Conservation (phyloP, 2,888 invertebrate genomes). For the Exocentrus adspersus region DNA sequence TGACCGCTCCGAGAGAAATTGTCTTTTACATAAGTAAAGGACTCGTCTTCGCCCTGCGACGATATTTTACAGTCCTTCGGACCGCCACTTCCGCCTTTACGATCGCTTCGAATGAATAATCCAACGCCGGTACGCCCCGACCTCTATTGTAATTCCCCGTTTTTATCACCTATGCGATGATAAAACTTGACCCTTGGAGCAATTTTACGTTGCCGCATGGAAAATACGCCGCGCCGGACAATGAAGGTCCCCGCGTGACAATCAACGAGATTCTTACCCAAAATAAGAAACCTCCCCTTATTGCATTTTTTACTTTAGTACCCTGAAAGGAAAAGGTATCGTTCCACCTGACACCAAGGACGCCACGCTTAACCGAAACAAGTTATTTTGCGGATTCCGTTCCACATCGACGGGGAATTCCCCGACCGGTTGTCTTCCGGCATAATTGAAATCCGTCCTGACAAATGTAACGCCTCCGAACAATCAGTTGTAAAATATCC, state of each 20-base stretch:
- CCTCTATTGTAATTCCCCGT: constrained; percentile 14
- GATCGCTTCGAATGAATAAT: constrained; percentile 9
- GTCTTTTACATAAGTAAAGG: background rate
- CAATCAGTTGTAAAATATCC: constrained; percentile 26
- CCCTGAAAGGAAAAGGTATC: background rate
- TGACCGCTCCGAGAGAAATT: background rate
- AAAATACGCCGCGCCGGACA: too few species aligned
- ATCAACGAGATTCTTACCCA: too few species aligned
- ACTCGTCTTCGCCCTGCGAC: background rate
- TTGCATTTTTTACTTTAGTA: constrained; percentile 3
- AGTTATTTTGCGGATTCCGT: constrained; percentile 14
- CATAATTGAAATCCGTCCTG: constrained; percentile 49
- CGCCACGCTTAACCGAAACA: constrained; percentile 21
- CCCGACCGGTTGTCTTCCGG: constrained; percentile 29
- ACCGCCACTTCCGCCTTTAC: constrained; percentile 2
- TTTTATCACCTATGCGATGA: constrained; percentile 17
- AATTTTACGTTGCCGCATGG: constrained; percentile 18
- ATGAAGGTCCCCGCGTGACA: too few species aligned
- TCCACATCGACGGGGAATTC: constrained; percentile 23
- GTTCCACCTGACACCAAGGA: constrained; percentile 19
- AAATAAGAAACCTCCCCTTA: too few species aligned
- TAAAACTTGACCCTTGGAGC: constrained; percentile 7
- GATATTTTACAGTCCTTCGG: background rate
- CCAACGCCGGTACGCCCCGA: constrained; percentile 1
- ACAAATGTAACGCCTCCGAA: constrained; percentile 43